Conservation (phyloP, 2,797 vertebrate species). For the Sciurus carolinensis region DNA sequence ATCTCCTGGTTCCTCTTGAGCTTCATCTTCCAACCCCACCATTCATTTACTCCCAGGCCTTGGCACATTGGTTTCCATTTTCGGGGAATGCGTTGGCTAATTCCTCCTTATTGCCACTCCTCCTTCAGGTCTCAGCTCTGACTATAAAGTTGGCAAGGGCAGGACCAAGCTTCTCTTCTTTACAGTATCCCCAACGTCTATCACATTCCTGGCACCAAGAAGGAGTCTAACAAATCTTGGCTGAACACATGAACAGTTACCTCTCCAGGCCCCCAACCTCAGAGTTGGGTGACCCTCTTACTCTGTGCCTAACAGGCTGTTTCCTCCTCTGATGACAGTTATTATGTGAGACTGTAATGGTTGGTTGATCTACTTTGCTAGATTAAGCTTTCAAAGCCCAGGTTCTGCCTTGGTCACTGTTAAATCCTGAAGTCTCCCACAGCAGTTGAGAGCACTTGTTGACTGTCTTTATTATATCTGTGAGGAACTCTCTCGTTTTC, state of each 20-base stretch:
- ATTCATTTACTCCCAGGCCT: not conserved
- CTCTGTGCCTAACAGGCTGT: not conserved
- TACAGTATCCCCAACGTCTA: not conserved
- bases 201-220: not conserved
- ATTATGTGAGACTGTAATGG: not conserved
- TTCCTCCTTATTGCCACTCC: not conserved
- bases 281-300: not conserved
- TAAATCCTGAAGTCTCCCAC: not conserved
- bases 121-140: not conserved
- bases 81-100: not conserved
- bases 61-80: not conserved
- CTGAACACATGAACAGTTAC: not conserved
- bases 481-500: not conserved
- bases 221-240: not conserved
- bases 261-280: not conserved
- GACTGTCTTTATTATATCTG: conserved; percentile 28
- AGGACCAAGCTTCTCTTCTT: not conserved
- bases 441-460: not conserved
- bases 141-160: not conserved
- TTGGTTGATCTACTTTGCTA: not conserved
- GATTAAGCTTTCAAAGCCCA: not conserved
- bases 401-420: not conserved
- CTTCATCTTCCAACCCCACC: not conserved
- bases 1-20: not conserved
- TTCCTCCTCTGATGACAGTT: not conserved